These are phyloP conservation scores for Dendroctonus ponderosae DNA, from an alignment of 1,140 invertebrate species.

Conservation along the genomic window DNA sequence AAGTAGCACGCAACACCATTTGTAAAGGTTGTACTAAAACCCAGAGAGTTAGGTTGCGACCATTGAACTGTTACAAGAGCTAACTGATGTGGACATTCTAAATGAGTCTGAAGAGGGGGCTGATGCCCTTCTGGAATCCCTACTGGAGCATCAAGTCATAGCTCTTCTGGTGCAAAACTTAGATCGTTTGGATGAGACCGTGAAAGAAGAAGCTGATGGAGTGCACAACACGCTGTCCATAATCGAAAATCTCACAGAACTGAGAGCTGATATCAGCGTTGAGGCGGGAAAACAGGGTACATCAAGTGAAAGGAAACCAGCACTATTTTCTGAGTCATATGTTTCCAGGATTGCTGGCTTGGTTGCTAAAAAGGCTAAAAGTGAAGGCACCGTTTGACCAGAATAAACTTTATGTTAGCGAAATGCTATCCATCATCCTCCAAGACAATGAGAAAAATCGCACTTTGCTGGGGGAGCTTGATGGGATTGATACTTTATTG, in stretches of 20 bases:
- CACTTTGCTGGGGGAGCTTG: constrained; percentile 81
- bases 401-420: constrained; percentile 95
- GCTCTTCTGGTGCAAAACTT: constrained; percentile 92
- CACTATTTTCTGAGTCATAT: constrained; percentile 8
- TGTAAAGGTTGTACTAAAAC: constrained; percentile 2
- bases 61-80: constrained; percentile 67
- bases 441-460: constrained; percentile 84
- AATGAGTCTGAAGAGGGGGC: constrained; percentile 86
- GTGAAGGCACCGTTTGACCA: constrained; percentile 84
- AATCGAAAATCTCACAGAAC: constrained; percentile 90
- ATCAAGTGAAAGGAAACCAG: not conserved
- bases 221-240: constrained; percentile 89
- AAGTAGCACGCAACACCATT: constrained; percentile 27
- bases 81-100: constrained; percentile 94
- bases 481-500: constrained; percentile 94
- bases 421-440: constrained; percentile 93
- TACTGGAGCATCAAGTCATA: constrained; percentile 87
- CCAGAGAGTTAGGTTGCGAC: constrained; percentile 42
- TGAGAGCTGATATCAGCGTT: constrained; percentile 76
- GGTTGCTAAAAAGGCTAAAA: constrained; percentile 88
- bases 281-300: constrained; percentile 80
- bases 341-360: constrained; percentile 70
- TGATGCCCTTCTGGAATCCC: constrained; percentile 70
- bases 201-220: constrained; percentile 94
- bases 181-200: constrained; percentile 82